Evolutionary conservation across 2,797 vertebrate genomes (phyloP), one percentile per base, ranked within the genome.

Genomic region (Neosilurus mollespiculum): DNA sequence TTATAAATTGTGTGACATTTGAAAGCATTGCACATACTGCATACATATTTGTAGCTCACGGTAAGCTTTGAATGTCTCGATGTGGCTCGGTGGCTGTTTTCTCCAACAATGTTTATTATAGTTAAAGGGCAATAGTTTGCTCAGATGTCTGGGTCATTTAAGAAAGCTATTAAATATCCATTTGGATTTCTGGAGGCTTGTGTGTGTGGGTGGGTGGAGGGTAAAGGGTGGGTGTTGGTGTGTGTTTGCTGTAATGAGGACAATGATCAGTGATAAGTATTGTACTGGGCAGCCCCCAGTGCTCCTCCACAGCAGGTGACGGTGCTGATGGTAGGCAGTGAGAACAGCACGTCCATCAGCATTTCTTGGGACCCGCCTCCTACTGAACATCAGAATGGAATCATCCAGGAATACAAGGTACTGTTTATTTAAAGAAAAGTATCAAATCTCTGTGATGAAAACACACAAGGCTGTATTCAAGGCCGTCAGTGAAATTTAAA

Each of bases 391-490:
- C 98, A 99, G 92, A 99, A 99, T 51, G 98, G 98, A 92, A 96
- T 99, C 88, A 98, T 99, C 90, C 98, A 98, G 90, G 98, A 99
- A 88, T 99, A 99, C 89, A 99, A 97, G 97, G 98, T 98, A 90
- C 10, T 14, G 71, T 54, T 58, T 3, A 18, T 78, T 78, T 77
- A 37, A 49, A 43, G 18, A 61, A 61, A 76, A n/a, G 5, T 59
- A 7, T 16, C 34, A 43, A 49, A 10, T 12, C 24, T 43, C 30
- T 16, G 0, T n/a, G 4, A 20, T 59, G 43, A 37, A 59, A 56
- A 61, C 12, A 20, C 56, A 24, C 30, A 24, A 9, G 11, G 20
- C 3, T 12, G 7, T 61, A n/a, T 77, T 43, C 30, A 30, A 30
- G 30, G 30, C 30, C 30, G 30, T 4, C 43, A 43, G 43, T 43